Percentiles rank a stretch among this genome's conserved stretches.
phyloP scores from a whole-genome alignment of 1,140 invertebrate genomes.

The Hycleus phaleratus region DNA sequence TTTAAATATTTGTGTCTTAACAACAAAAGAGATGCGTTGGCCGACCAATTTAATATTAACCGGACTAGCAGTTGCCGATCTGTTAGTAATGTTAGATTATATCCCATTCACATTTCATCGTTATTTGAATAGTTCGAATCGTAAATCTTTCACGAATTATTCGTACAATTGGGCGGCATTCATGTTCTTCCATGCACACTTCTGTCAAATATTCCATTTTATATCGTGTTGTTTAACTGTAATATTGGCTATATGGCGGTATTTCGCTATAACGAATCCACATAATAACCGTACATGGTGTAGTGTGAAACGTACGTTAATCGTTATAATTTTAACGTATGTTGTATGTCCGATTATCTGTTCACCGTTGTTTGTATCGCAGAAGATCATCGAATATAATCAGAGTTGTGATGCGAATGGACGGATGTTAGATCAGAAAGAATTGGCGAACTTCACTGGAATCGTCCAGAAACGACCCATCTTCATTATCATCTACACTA shows the following conservation, averaged over 20 bases:
- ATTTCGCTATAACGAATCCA: conserved; percentile 79
- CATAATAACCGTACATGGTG: conserved; percentile 72
- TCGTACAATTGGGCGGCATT: conserved; percentile 76
- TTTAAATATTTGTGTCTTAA: conserved; percentile 89
- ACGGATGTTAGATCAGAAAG: conserved; percentile 24
- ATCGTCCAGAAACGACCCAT: conserved; percentile 40
- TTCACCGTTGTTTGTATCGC: conserved; percentile 73
- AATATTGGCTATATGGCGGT: conserved; percentile 86
- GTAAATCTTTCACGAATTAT: conserved; percentile 48
- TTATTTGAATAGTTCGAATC: conserved; percentile 51
- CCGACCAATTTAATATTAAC: conserved; percentile 80
- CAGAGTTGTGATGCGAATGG: conserved; percentile 46
- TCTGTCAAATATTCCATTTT: conserved; percentile 80
- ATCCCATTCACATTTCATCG: conserved; percentile 81
- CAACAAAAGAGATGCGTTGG: conserved; percentile 78
- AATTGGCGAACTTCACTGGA: conserved; percentile 30
- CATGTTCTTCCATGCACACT: conserved; percentile 77
- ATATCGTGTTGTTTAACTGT: conserved; percentile 91
- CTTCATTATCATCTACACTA: conserved; percentile 34
- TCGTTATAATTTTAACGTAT: conserved; percentile 72
- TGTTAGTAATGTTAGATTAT: conserved; percentile 90
- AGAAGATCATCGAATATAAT: conserved; percentile 46
- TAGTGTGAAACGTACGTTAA: conserved; percentile 57
- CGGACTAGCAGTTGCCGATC: conserved; percentile 82
- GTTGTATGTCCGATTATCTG: conserved; percentile 77